These are phyloP conservation scores for Diploscapter pachys DNA, from an alignment of 1,140 invertebrate species.

Conservation along the genomic window DNA sequence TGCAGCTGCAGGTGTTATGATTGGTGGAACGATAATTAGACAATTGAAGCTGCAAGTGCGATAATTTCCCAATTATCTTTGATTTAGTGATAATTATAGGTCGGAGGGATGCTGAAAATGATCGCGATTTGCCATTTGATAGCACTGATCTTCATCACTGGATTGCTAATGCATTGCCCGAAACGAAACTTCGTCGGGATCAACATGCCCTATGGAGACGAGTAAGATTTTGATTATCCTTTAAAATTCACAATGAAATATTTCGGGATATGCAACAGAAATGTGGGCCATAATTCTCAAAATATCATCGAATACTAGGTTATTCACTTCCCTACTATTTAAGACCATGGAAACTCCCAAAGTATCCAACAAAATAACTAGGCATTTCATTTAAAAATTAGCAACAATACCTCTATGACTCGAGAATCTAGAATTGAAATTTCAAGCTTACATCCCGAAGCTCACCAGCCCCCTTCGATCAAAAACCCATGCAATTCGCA, in stretches of 20 bases:
- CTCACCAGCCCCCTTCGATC: neutral
- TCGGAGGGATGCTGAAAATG: conserved; percentile 58
- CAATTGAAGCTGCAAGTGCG: conserved; percentile 45
- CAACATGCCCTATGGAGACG: conserved; percentile 48
- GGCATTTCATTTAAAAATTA: too few species aligned
- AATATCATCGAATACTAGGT: neutral
- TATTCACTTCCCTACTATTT: conserved; percentile 4
- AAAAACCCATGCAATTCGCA: conserved; percentile 38
- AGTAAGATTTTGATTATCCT: conserved; percentile 39
- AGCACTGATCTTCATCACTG: conserved; percentile 50
- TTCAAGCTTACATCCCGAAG: neutral
- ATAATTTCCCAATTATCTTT: neutral
- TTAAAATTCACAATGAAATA: neutral
- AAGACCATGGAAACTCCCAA: conserved; percentile 34
- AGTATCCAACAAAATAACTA: neutral
- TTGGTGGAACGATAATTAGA: conserved; percentile 53
- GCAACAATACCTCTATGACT: too few species aligned
- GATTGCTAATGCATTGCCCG: conserved; percentile 55
- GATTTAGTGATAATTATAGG: conserved; percentile 30
- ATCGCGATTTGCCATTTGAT: conserved; percentile 55
- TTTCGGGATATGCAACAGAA: conserved; percentile 11
- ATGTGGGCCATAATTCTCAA: neutral
- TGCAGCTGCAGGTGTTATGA: conserved; percentile 55
- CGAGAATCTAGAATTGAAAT: neutral
- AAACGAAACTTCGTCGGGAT: conserved; percentile 56